Evolutionary conservation across 2,113 vertebrate genomes (phyloP).

Genomic region (Rhombomys opimus): DNA sequence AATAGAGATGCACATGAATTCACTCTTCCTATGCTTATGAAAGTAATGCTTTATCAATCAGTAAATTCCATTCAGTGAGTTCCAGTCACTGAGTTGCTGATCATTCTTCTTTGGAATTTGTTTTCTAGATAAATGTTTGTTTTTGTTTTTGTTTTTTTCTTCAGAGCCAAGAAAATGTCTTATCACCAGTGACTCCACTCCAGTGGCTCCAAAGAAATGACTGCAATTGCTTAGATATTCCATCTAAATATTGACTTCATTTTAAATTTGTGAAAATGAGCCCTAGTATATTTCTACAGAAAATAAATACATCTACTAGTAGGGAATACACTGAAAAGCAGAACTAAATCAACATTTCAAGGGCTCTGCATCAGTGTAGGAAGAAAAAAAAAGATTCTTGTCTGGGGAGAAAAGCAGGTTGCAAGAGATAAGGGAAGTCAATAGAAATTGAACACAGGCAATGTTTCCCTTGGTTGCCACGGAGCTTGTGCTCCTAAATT

Average conservation of each 20-base stretch:
- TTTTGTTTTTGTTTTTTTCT: neutral
- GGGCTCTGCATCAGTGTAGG: neutral
- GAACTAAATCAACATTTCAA: neutral
- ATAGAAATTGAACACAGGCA: conserved; percentile 2
- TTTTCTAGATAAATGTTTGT: neutral
- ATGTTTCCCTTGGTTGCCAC: neutral
- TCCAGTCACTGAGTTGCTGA: neutral
- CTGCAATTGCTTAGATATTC: neutral
- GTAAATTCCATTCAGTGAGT: neutral
- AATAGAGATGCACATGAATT: neutral
- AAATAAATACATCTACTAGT: neutral
- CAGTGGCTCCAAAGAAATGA: neutral
- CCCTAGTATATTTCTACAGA: neutral
- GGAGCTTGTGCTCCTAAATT: neutral
- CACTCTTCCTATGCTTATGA: neutral
- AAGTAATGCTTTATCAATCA: neutral
- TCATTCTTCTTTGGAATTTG: neutral
- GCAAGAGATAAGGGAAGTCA: neutral
- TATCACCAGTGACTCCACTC: neutral
- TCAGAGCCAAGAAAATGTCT: neutral
- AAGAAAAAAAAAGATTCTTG: conserved; percentile 19
- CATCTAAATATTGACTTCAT: neutral
- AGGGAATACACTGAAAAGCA: neutral
- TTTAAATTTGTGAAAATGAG: neutral
- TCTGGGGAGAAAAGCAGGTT: neutral